These are phyloP conservation scores for Carposina sasakii DNA, from an alignment of 1,140 invertebrate genomes.

Conservation along the genomic window DNA sequence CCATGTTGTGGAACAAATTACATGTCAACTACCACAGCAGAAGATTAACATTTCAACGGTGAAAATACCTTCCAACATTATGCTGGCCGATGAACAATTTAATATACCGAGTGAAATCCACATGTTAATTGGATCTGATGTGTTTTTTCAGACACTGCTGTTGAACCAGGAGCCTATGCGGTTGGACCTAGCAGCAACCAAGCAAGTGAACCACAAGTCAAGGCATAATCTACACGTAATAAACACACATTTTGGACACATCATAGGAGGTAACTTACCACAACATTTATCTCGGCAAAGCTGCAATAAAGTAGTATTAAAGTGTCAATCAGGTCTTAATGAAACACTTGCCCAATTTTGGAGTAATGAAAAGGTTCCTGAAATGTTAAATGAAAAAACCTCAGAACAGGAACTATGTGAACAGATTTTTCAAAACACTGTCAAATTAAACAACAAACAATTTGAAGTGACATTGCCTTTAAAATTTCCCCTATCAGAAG, in stretches of 20 bases:
- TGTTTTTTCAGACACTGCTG: not conserved
- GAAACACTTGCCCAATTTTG: slow-evolving; percentile 2
- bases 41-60: not conserved
- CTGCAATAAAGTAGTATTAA: not conserved
- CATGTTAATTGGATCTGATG: not conserved
- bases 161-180: not conserved
- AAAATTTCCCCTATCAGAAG: slow-evolving; percentile 5
- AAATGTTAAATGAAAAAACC: slow-evolving; percentile 2
- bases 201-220: not conserved
- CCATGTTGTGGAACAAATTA: not conserved
- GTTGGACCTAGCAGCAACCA: not conserved
- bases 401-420: slow-evolving; percentile 5
- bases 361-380: slow-evolving; percentile 7
- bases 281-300: not conserved
- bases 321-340: not conserved
- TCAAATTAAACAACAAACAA: slow-evolving; percentile 9
- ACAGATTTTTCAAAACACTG: slow-evolving; percentile 2
- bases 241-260: slow-evolving; percentile 6
- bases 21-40: not conserved
- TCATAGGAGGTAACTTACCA: slow-evolving; percentile 4
- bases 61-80: not conserved
- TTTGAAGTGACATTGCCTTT: slow-evolving; percentile 15
- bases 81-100: not conserved
- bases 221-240: not conserved
- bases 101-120: not conserved